Evolutionary conservation across 2,113 vertebrate genomes (phyloP), one percentile per base, ranked within the genome.

Genomic region (Malurus elegans): DNA sequence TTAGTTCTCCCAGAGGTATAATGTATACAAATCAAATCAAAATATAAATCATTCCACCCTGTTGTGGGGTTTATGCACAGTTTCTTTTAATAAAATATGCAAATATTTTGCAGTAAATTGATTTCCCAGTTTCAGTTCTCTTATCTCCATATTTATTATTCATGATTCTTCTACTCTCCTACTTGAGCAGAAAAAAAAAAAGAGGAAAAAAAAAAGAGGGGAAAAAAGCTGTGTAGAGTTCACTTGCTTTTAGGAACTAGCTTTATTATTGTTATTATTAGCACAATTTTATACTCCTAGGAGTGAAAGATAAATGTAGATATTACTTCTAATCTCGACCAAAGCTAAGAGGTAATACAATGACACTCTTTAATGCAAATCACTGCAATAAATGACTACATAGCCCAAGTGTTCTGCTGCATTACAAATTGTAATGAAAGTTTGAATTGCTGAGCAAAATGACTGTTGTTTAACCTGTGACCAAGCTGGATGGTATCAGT

Each of bases 21-120:
- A 94, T 58, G 76, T 95, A 97, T 98, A 98, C 96, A 97, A 97
- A 98, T 98, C 97, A 97, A 98, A 98, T 98, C 97, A 97, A 98
- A 98, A 97, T 94, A 98, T 95, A 98, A 98, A 97, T 97, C 97
- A 97, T 93, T 96, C 95, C 93, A 80, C 96, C 94, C 96, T 93
- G 97, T 97, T 97, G 96, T 76, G 96, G 97, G 97, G 95, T 97
- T 98, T 98, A 96, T 96, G 97, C 97, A 97, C 95, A 94, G 97
- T 97, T 97, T 97, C 98, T 98, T 98, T 98, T 98, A 98, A 98
- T 98, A 98, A 98, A 98, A 98, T 98, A 98, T 98, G 98, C 98
- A 98, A 98, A 98, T 98, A 98, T 98, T 98, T 98, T 98, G 97
- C 97, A 97, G 97, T 97, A 98, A 98, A 98, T 98, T 98, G 98